Evolutionary conservation across 1,140 invertebrate species (phyloP), one percentile per base, ranked within the genome.

Genomic region (Diachasmimorpha longicaudata): DNA sequence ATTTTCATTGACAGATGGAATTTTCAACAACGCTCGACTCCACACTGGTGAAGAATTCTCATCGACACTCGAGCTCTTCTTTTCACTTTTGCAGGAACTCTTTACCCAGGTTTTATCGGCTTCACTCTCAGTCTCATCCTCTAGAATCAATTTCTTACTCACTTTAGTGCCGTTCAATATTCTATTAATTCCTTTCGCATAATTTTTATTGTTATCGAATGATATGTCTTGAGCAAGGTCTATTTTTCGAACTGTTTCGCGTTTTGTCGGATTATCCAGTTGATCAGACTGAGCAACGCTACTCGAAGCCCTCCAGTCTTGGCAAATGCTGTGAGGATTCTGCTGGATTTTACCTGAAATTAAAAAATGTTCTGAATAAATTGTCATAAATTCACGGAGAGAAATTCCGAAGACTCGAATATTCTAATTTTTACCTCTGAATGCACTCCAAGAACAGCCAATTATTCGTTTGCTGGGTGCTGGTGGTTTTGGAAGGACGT

Each of bases 391-490:
- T n/a, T n/a, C n/a, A n/a, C n/a, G n/a, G n/a, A n/a, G n/a, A n/a
- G n/a, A n/a, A n/a, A n/a, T n/a, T n/a, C n/a, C n/a, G n/a, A n/a
- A n/a, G n/a, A n/a, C n/a, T n/a, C n/a, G n/a, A n/a, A 16, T 68
- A 68, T 68, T 55, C 39, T 31, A 44, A 55, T 58, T 55, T 70
- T 74, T 81, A 89, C 88, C 85, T 84, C 81, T 86, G 74, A 89
- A 89, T 63, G 88, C 87, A 78, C 88, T 89, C 87, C 86, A 89
- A 14, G 86, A 86, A 72, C 87, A 88, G 8, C 86, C 84, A 68
- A 87, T 81, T 25, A 82, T 83, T 79, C 81, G 83, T 79, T 85
- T 89, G 9, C 79, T 81, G n/a, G 81, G 81, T 16, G 81, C 79
- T 31, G 86, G 88, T 55, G 86, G 81, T 79, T 85, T 88, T 77